A percentile compares a stretch with the other conserved stretches of the same genome.
phyloP scores from a whole-genome alignment of 2,113 vertebrate genomes.

The Dendrocopos noguchii region DNA sequence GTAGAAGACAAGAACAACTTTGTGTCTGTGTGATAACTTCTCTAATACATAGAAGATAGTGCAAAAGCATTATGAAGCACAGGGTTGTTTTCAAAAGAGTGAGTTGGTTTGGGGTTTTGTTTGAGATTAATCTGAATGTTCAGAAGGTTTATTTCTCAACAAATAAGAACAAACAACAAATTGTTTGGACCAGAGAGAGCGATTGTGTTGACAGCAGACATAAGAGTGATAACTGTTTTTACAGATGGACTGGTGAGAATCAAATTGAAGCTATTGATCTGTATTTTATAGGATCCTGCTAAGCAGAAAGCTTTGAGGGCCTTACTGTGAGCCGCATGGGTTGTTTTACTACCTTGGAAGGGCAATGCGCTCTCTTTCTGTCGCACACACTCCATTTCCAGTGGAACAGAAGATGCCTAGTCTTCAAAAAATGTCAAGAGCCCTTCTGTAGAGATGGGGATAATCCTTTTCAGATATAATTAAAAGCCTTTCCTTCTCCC shows the following conservation, averaged over 20 bases:
- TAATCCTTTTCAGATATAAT: conserved; percentile 26
- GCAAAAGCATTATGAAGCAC: not conserved
- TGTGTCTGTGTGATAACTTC: not conserved
- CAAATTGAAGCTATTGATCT: conserved; percentile 60
- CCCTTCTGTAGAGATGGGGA: conserved; percentile 10
- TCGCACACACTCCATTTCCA: not conserved
- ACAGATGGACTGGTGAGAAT: conserved; percentile 62
- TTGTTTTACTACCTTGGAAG: conserved; percentile 39
- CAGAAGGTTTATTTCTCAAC: not conserved
- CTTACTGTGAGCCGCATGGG: conserved; percentile 29
- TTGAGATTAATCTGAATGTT: not conserved
- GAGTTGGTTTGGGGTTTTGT: not conserved
- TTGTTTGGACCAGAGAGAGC: conserved; percentile 30
- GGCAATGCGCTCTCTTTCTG: conserved; percentile 2
- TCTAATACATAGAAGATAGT: not conserved
- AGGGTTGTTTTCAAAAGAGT: not conserved
- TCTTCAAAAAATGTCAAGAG: conserved; percentile 35
- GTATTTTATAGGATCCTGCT: conserved; percentile 40
- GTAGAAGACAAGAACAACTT: not conserved
- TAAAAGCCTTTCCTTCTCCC: conserved; percentile 25
- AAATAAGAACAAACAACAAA: conserved; percentile 49
- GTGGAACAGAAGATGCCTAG: not conserved
- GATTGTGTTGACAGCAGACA: conserved; percentile 48
- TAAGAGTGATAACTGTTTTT: conserved; percentile 56
- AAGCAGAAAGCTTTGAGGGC: conserved; percentile 42